Evolutionary conservation across 2,113 vertebrate species (phyloP), one percentile per base, ranked within the genome.

Genomic region (Centrocercus urophasianus): DNA sequence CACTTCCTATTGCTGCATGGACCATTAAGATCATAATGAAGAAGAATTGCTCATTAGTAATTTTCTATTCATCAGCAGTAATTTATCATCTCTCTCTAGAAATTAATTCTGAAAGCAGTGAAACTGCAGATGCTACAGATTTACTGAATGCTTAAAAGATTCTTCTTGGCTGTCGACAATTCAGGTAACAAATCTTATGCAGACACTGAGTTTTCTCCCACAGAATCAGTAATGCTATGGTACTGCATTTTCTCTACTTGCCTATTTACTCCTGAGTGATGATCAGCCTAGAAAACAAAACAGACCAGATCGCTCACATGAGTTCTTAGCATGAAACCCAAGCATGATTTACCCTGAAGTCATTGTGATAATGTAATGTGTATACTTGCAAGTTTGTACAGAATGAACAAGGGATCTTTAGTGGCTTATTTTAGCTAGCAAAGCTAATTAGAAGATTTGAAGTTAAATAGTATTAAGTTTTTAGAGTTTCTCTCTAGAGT

Each of bases 221-320:
- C 10, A 69, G 72, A 73, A 73, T 36, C 22, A 82, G 57, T 66
- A 47, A 22, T 66, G 52, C 28, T 91, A 69, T 48, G 15, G 20
- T 83, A 64, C 42, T n/a, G 13, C 61, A 11, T 60, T 91, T 89
- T 87, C 24, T 69, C 36, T 87, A 50, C 47, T 72, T 88, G 12
- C 34, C 54, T 64, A 2, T 28, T 47, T 77, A 27, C 11, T 77
- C 19, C 3, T 40, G 20, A 75, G 48, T 52, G 70, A 45, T 40
- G 88, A 76, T 56, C 89, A 81, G 64, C 22, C 64, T 64, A 30
- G 15, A 69, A 61, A 81, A 92, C 27, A 88, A 82, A 86, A 76
- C 48, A 64, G 73, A 36, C 56, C 57, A 60, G 5, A 2, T 28
- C 34, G 48, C n/a, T 60, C 81, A 4, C 36, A 38, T 48, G 30